A percentile compares a stretch with the other conserved stretches of the same genome.
These are phyloP conservation scores for Tetramorium simillimum DNA, from an alignment of 1,140 invertebrate species.

Conservation along the genomic window DNA sequence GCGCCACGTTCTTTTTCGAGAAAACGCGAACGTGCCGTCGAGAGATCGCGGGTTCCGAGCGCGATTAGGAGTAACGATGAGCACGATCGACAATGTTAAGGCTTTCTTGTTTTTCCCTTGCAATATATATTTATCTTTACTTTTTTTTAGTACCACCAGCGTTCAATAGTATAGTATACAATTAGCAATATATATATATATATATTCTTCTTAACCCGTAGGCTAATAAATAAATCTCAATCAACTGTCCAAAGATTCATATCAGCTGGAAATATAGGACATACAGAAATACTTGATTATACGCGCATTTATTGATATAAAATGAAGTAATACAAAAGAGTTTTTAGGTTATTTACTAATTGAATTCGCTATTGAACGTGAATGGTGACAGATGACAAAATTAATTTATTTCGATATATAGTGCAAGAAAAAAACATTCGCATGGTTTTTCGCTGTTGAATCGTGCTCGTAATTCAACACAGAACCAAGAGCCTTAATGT, in stretches of 20 bases:
- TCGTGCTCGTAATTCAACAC: not conserved
- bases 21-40: not conserved
- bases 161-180: not conserved
- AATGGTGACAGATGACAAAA: not conserved
- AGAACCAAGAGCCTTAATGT: not conserved
- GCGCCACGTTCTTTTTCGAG: not conserved
- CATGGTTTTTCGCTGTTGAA: not conserved
- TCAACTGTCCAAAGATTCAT: not conserved
- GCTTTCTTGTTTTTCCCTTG: not conserved
- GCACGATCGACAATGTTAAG: slow-evolving; percentile 50
- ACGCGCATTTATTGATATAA: not conserved
- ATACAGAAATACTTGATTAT: not conserved
- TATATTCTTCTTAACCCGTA: not conserved
- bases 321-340: not conserved
- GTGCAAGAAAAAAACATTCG: not conserved
- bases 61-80: slow-evolving; percentile 39
- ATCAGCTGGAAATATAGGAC: not conserved
- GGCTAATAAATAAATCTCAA: not conserved
- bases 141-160: not conserved
- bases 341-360: not conserved
- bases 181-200: not conserved
- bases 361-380: not conserved
- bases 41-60: not conserved
- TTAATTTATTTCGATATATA: not conserved
- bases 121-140: not conserved